Conservation (phyloP, 2,113 vertebrate genomes). For the Gallinago jamesoni region DNA sequence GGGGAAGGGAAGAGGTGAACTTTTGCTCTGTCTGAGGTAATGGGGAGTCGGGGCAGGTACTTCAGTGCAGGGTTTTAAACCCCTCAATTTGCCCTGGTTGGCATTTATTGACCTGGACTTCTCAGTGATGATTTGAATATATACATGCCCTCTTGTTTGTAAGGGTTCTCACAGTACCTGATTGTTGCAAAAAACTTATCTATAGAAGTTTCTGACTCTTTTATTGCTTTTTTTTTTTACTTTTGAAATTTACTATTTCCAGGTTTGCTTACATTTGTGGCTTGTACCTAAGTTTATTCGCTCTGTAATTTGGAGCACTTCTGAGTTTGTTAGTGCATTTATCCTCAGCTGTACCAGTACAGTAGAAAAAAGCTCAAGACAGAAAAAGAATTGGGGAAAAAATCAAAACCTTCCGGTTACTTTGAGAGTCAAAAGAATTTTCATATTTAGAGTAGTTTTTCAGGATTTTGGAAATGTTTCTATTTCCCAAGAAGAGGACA, state of each 20-base stretch:
- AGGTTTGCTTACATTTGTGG: background rate
- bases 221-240: background rate
- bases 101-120: background rate
- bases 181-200: background rate
- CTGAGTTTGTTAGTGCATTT: background rate
- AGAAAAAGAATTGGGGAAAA: rapidly evolving
- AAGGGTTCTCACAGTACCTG: background rate
- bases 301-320: background rate
- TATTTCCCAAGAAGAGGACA: background rate
- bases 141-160: background rate
- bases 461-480: background rate
- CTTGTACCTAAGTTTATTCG: background rate
- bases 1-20: background rate
- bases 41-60: background rate
- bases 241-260: background rate
- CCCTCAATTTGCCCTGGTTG: background rate
- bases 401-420: background rate
- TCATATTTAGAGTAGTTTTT: background rate
- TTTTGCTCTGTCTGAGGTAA: background rate
- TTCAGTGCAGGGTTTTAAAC: background rate
- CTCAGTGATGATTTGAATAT: background rate
- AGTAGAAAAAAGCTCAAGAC: background rate
- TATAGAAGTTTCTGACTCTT: background rate
- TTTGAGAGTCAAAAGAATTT: background rate
- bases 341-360: background rate